Conservation (phyloP, 2,888 invertebrate species). For the Cylloceria caligata region DNA sequence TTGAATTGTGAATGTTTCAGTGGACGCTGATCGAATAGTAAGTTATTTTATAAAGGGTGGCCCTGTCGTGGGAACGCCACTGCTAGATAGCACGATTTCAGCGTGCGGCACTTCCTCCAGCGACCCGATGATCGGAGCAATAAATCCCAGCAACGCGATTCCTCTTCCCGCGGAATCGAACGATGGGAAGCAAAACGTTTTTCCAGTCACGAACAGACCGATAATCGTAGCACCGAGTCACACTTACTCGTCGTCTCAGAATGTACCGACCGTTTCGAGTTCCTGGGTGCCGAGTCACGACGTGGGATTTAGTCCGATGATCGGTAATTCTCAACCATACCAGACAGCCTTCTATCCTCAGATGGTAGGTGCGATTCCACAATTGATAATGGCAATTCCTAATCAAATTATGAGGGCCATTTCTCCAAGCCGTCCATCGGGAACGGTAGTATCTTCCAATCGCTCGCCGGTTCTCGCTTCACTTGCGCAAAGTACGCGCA, state of each 20-base stretch:
- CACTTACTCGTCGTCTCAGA: neutral
- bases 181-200: neutral
- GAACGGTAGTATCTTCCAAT: constrained; percentile 7
- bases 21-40: constrained; percentile 75
- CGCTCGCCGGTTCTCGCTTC: constrained; percentile 34
- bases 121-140: constrained; percentile 12
- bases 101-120: constrained; percentile 10
- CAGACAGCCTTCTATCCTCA: constrained; percentile 19
- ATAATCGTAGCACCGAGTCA: neutral
- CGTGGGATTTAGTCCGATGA: neutral
- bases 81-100: constrained; percentile 36
- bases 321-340: constrained; percentile 15
- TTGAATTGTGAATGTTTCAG: too few relatives aligned
- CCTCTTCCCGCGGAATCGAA: constrained; percentile 2
- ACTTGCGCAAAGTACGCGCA: neutral
- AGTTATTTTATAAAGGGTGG: constrained; percentile 78
- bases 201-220: neutral
- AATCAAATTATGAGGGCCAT: constrained; percentile 33
- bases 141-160: constrained; percentile 8
- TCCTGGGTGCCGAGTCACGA: constrained; percentile 9
- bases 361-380: constrained; percentile 2
- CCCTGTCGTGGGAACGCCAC: constrained; percentile 66
- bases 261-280: constrained; percentile 36
- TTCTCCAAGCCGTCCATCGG: constrained; percentile 29
- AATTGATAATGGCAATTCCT: constrained; percentile 40